These are phyloP conservation scores for Endomychus coccineus DNA, from an alignment of 2,888 invertebrate genomes.

Conservation along the genomic window DNA sequence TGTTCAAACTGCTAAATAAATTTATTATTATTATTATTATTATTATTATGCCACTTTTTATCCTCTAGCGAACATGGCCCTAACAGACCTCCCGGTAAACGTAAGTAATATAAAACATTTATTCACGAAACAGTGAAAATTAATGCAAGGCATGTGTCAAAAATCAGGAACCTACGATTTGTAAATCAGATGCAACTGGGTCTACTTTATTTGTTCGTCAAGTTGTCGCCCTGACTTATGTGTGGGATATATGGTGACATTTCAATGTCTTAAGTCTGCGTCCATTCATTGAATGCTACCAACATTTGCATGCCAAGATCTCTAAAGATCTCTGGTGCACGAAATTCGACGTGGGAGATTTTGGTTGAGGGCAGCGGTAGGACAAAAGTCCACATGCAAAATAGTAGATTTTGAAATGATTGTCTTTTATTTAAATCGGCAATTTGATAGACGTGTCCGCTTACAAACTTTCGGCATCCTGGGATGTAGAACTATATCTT, in stretches of 20 bases:
- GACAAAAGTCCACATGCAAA: slow-evolving; percentile 33
- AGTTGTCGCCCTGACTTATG: slow-evolving; percentile 31
- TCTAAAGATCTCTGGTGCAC: no score
- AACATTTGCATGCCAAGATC: slow-evolving; percentile 34
- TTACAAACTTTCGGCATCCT: slow-evolving; percentile 35
- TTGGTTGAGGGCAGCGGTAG: slow-evolving; percentile 29
- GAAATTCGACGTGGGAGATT: slow-evolving; percentile 40
- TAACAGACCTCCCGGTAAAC: no score
- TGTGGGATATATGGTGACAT: slow-evolving; percentile 27
- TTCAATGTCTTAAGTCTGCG: no score
- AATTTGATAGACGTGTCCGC: slow-evolving; percentile 39
- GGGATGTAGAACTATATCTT: slow-evolving; percentile 35
- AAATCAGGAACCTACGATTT: no score
- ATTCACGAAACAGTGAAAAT: no score
- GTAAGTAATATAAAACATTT: no score
- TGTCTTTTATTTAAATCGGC: slow-evolving; percentile 40
- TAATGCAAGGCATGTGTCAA: no score
- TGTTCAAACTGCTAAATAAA: no score
- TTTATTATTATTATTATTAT: no score
- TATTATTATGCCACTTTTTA: no score
- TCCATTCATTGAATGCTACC: slow-evolving; percentile 25
- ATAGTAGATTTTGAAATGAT: slow-evolving; percentile 30
- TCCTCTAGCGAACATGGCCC: no score
- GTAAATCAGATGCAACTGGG: no score
- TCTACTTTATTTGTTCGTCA: slow-evolving; percentile 32